A percentile compares a stretch with the other conserved stretches of the same genome.
Evolutionary conservation across 2,113 vertebrate genomes (phyloP).

Genomic region (Anolis sagrei): DNA sequence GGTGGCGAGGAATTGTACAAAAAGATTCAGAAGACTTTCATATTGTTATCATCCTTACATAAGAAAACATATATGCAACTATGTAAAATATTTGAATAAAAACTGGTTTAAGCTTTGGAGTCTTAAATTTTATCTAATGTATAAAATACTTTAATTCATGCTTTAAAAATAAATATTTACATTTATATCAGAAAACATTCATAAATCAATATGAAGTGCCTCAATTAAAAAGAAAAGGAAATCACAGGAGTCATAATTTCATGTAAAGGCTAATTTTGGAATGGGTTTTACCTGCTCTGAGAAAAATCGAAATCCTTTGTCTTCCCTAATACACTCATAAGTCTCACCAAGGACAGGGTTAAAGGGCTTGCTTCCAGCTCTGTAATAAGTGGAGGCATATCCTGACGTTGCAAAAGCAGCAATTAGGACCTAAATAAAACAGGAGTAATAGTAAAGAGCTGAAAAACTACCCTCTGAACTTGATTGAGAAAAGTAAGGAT

Average conservation of each 20-base stretch:
- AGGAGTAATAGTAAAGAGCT: constrained; percentile 55
- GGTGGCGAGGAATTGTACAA: constrained; percentile 22
- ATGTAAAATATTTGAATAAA: neutral
- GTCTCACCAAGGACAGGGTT: constrained; percentile 98
- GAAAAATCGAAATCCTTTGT: constrained; percentile 98
- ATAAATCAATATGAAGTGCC: neutral
- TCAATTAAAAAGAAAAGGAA: constrained; percentile 21
- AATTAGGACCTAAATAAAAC: constrained; percentile 86
- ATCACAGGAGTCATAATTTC: neutral
- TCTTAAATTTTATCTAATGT: neutral
- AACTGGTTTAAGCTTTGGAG: neutral
- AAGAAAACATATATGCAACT: neutral
- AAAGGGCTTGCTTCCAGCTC: constrained; percentile 99
- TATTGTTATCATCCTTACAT: constrained; percentile 20
- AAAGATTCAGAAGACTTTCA: constrained; percentile 23
- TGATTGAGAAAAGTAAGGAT: neutral
- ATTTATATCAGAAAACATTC: neutral
- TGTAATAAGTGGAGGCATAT: constrained; percentile 96
- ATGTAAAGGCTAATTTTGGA: neutral
- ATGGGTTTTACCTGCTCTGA: constrained; percentile 89
- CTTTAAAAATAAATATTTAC: constrained; percentile 13
- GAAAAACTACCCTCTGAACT: neutral
- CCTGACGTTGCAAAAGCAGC: constrained; percentile 98
- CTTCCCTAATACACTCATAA: constrained; percentile 97
- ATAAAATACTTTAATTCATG: neutral